Evolutionary conservation across 2,888 invertebrate genomes (phyloP).

Genomic region (Caenorhabditis zanzibari): DNA sequence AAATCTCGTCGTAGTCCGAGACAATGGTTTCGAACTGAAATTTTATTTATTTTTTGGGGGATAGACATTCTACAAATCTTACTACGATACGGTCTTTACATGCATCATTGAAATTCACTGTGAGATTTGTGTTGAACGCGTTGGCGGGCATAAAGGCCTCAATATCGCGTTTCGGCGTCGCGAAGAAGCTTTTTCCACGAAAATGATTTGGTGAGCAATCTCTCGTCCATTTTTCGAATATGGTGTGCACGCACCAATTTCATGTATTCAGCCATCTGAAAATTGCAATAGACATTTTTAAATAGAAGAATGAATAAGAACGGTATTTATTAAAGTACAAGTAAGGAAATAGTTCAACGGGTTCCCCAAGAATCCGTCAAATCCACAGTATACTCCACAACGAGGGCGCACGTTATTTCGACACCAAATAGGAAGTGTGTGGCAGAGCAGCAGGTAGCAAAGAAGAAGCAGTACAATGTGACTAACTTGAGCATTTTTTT

Average conservation of each 20-base stretch:
- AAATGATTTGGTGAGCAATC: neutral
- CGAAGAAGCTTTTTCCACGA: conserved; percentile 18
- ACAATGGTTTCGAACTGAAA: conserved; percentile 63
- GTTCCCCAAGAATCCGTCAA: neutral
- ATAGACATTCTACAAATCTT: neutral
- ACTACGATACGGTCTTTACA: conserved; percentile 35
- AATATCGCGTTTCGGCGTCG: conserved; percentile 5
- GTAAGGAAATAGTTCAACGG: too few species aligned
- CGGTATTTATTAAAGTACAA: neutral
- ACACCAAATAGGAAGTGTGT: conserved; percentile 42
- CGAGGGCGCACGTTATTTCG: conserved; percentile 28
- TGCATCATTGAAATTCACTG: conserved; percentile 2
- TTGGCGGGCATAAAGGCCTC: conserved; percentile 18
- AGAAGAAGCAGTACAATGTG: neutral
- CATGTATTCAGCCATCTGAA: conserved; percentile 35
- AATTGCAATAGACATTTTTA: neutral
- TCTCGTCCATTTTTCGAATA: neutral
- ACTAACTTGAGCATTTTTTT: conserved; percentile 23
- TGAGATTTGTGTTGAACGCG: conserved; percentile 25
- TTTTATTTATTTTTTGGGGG: neutral
- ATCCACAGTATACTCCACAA: neutral
- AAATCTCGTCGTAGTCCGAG: conserved; percentile 53
- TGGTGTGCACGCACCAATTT: neutral
- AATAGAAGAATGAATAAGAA: neutral
- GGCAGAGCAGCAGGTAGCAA: neutral